A percentile compares a stretch with the other conserved stretches of the same genome.
Evolutionary conservation across 2,888 invertebrate genomes (phyloP).

Genomic region (Drosophila yooni): DNA sequence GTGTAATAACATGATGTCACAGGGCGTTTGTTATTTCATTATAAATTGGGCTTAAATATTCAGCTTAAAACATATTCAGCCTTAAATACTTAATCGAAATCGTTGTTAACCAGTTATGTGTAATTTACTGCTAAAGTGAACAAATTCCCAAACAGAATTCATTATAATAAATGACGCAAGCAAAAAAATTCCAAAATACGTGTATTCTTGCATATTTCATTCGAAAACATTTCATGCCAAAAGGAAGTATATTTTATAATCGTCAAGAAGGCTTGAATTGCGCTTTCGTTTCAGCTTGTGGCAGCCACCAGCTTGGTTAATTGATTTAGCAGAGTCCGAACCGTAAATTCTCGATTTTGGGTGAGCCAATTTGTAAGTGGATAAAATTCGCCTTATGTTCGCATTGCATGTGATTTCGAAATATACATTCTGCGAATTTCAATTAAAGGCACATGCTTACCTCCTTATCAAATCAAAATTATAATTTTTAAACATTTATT

Average conservation of each 20-base stretch:
- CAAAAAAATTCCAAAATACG: constrained; percentile 12
- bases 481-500: neutral
- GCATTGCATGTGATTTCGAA: neutral
- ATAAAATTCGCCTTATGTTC: neutral
- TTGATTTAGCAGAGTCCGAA: neutral
- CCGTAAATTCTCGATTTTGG: constrained; percentile 12
- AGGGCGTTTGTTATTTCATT: neutral
- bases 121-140: neutral
- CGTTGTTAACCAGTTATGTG: constrained; percentile 2
- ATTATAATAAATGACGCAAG: neutral
- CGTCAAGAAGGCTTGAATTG: constrained; percentile 1
- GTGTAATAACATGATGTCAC: neutral
- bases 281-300: constrained; percentile 1
- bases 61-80: neutral
- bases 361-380: constrained; percentile 8
- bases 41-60: neutral
- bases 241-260: neutral
- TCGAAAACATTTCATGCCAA: constrained; percentile 7
- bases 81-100: neutral
- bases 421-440: neutral
- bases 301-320: neutral
- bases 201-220: constrained; percentile 16
- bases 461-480: neutral
- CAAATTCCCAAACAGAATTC: neutral
- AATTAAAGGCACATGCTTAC: neutral